Base-by-base conservation (phyloP, 1,140 invertebrate species). In the Anastatus disparis region DNA sequence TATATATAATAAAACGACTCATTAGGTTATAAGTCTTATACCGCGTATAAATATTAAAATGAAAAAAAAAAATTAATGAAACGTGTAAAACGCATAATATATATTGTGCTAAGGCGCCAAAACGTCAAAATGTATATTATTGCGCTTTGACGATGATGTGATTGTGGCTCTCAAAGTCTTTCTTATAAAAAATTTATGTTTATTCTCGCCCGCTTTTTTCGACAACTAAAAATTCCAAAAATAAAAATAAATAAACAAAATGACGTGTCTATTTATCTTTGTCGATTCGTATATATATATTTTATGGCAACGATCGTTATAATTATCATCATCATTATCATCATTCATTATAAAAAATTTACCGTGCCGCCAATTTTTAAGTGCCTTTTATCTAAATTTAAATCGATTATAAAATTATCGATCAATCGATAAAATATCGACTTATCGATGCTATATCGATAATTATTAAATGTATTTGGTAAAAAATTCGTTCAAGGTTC, bases 21-120 rank as follows among this genome's bases (percentile, higher is more conserved):
- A 79, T 81, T 82, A 81, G 81, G 77, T 82, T 79, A 77, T 79
- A 75, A 80, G 73, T 77, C 75, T 78, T 52, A 35, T 64, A 71
- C 61, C 62, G 70, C 44, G 64, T 70, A 70, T 66, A 55, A 35
- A 69, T 65, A 52, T 62, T 27, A 46, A 65, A 6, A 35, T 35
- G 10, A 35, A 35, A 4, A 35, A 56, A 27, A 61, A 56, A 52
- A 63, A 70, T 70, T 65, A 50, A 62, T 50, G 27, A 56, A 56
- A 65, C 62, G 56, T 78, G 74, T 76, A 78, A 35, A 76, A 73
- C 71, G 72, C 74, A 75, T 70, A 74, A 71, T 76, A 74, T 75
- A 68, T 48, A 64, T 52, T 64, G 46, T 58, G 40, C 55, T 29
- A 8, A 74, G 38, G 76, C 73, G 75, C 70, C 73, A 73, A 71